phyloP scores from a whole-genome alignment of 2,113 vertebrate species.

The Myotis brandtii region DNA sequence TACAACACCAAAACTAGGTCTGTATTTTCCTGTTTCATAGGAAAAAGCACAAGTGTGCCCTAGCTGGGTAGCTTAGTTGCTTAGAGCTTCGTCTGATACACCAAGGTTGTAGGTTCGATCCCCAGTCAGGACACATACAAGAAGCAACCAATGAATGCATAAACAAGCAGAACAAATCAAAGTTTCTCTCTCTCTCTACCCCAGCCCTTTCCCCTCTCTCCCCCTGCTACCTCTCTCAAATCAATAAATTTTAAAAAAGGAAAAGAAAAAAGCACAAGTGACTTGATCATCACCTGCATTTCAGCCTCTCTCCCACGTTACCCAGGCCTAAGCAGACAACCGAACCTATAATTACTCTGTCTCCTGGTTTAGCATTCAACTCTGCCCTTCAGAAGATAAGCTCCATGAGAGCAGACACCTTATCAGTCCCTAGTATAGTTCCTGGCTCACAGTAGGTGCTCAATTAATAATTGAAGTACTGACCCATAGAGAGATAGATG shows the following conservation, averaged over 20 bases:
- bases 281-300: background rate
- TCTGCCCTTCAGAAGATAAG: constrained; percentile 9
- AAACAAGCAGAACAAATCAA: background rate
- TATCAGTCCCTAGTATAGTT: background rate
- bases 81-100: background rate
- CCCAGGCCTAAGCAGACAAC: background rate
- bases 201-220: background rate
- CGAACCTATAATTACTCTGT: background rate
- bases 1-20: background rate
- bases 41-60: background rate
- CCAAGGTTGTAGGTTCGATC: background rate
- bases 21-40: background rate
- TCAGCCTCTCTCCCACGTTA: background rate
- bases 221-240: background rate
- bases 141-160: background rate
- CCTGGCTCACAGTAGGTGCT: background rate
- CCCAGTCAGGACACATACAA: background rate
- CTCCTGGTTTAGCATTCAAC: background rate
- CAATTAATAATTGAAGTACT: background rate
- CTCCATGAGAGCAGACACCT: background rate
- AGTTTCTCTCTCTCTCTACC: background rate
- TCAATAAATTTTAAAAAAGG: background rate
- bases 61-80: background rate
- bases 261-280: background rate
- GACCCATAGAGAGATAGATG: background rate